Base-by-base conservation (phyloP, 2,797 vertebrate genomes). In the Coilia nasus region DNA sequence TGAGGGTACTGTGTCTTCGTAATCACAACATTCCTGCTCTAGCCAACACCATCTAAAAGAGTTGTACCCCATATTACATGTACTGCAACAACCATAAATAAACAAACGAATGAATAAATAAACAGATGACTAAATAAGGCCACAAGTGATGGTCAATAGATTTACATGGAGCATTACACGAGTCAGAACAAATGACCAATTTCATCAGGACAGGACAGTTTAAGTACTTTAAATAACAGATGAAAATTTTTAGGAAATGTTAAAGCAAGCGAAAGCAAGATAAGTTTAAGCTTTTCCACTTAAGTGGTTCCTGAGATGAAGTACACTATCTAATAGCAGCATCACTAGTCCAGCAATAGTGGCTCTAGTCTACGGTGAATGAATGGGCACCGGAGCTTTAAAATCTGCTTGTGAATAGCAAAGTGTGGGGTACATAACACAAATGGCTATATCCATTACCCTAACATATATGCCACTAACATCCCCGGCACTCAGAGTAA, bases 401-500 rank as follows among this genome's bases (percentile, higher is more conserved):
- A 75, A 75, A 57, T 57, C 56, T 57, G 56, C 56, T 57, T 47
- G 46, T 47, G 46, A 47, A 47, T 10, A 47, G 46, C 3, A 47
- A 47, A 47, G 10, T 47, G 46, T 10, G 10, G 46, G 46, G 10
- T 47, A 47, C 46, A 47, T 47, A 47, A 47, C 12, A 31, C 28
- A 14, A 23, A 67, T 25, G 62, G 11, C 62, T 11, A 67, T 12
- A 23, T n/a, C 62, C 62, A 67, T 23, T 71, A 15, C 64, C 25
- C 15, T 31, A 21, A 71, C 25, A 15, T 71, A 12, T 31, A 31
- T 25, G 9, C 14, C 62, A 64, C 62, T 64, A n/a, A 35, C 64
- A 89, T 90, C 88, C 89, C 87, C 25, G 84, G 89, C 90, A 92
- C 87, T 86, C 89, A 71, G 90, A 93, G 94, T 90, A 94, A 93